These are phyloP conservation scores for Propithecus coquereli DNA, from an alignment of 2,113 vertebrate genomes.

Conservation along the genomic window DNA sequence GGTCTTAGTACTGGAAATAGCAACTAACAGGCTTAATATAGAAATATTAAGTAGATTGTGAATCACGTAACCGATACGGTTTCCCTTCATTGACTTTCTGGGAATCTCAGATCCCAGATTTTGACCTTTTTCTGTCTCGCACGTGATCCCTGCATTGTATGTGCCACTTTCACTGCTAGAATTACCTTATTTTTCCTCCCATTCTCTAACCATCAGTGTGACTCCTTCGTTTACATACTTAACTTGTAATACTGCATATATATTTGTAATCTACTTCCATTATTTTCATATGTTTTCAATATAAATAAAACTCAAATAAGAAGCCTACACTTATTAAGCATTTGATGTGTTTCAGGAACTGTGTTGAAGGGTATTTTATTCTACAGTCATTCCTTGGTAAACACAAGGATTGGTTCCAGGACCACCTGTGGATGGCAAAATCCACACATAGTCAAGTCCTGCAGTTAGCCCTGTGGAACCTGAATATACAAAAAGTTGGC, in stretches of 20 bases:
- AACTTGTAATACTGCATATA: background rate
- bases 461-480: background rate
- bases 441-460: background rate
- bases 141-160: background rate
- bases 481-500: background rate
- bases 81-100: background rate
- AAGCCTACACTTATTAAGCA: background rate
- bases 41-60: background rate
- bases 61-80: background rate
- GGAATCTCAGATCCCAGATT: background rate
- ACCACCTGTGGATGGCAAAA: background rate
- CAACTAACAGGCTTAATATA: background rate
- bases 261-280: slow-evolving; percentile 12
- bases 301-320: slow-evolving; percentile 22
- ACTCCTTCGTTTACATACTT: background rate
- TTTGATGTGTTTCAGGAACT: background rate
- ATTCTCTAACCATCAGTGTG: background rate
- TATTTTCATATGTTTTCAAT: background rate
- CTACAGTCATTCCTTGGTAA: background rate
- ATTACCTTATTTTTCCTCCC: background rate
- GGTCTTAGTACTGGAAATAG: background rate
- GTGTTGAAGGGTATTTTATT: background rate
- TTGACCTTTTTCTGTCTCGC: background rate
- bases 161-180: background rate
- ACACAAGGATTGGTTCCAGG: background rate